Conservation (phyloP, 2,113 vertebrate genomes). For the Oreochromis aureus region DNA sequence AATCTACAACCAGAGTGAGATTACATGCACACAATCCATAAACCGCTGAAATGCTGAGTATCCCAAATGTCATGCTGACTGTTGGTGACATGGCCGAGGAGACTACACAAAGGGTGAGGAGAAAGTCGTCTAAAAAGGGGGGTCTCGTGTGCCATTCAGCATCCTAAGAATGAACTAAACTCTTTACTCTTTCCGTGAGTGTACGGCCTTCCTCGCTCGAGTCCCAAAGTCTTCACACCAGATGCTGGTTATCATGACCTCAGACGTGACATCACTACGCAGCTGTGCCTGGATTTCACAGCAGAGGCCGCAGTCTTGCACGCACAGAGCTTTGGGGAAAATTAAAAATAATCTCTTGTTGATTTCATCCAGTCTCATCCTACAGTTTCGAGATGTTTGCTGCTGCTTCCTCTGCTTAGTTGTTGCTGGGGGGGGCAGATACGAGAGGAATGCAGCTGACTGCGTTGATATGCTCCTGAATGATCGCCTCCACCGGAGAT, state of each 20-base stretch:
- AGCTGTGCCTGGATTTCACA: slow-evolving; percentile 52
- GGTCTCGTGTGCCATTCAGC: background rate
- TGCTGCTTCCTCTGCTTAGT: background rate
- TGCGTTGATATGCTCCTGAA: slow-evolving; percentile 9
- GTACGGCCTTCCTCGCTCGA: background rate
- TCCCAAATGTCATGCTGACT: background rate
- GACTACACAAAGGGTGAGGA: background rate
- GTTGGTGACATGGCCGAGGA: background rate
- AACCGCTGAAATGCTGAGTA: background rate
- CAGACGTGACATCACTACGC: slow-evolving; percentile 49
- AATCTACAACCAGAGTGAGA: background rate
- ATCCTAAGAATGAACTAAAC: background rate
- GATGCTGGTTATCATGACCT: slow-evolving; percentile 41
- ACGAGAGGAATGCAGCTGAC: slow-evolving; percentile 13
- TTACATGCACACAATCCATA: background rate
- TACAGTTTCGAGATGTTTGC: background rate
- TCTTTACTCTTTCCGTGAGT: background rate
- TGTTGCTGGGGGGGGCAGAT: background rate
- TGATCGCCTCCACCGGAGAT: background rate
- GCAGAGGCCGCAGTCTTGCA: background rate
- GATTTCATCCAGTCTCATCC: background rate
- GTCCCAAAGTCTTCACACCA: slow-evolving; percentile 3
- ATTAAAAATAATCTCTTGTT: background rate
- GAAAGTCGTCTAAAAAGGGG: background rate
- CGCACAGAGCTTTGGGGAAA: background rate